Evolutionary conservation across 1,140 invertebrate genomes (phyloP).

Genomic region (Chelonus insularis): DNA sequence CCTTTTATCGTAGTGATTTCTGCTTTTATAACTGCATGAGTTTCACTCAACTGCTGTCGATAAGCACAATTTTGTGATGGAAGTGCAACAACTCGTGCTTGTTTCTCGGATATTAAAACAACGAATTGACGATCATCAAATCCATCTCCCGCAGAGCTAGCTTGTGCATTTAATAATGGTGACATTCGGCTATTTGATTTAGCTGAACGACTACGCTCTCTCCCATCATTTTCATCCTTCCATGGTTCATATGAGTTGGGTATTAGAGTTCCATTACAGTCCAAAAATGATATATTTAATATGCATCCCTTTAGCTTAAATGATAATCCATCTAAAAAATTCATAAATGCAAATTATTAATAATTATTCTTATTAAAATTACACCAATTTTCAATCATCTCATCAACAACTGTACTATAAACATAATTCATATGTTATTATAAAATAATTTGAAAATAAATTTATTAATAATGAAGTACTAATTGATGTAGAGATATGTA

Average conservation of each 20-base stretch:
- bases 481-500: too few species aligned
- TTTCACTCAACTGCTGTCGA: conserved; percentile 81
- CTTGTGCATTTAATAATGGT: conserved; percentile 66
- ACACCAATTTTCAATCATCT: too few species aligned
- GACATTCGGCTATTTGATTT: conserved; percentile 69
- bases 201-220: conserved; percentile 60
- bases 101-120: conserved; percentile 91
- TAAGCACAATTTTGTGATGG: conserved; percentile 92
- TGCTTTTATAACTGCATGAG: conserved; percentile 91
- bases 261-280: conserved; percentile 87
- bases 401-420: too few species aligned
- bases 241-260: conserved; percentile 84
- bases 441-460: too few species aligned
- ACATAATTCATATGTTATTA: too few species aligned
- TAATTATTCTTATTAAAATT: too few species aligned
- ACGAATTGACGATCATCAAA: conserved; percentile 87
- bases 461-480: too few species aligned
- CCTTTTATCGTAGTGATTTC: conserved; percentile 93
- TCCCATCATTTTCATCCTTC: conserved; percentile 78
- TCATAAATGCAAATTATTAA: conserved; percentile 25
- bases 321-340: conserved; percentile 77
- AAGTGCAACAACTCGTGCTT: conserved; percentile 89
- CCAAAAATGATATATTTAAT: conserved; percentile 91
- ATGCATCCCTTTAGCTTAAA: conserved; percentile 94
- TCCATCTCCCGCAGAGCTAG: conserved; percentile 53